Base-by-base conservation (phyloP, 2,113 vertebrate species). In the Cheirogaleus medius region DNA sequence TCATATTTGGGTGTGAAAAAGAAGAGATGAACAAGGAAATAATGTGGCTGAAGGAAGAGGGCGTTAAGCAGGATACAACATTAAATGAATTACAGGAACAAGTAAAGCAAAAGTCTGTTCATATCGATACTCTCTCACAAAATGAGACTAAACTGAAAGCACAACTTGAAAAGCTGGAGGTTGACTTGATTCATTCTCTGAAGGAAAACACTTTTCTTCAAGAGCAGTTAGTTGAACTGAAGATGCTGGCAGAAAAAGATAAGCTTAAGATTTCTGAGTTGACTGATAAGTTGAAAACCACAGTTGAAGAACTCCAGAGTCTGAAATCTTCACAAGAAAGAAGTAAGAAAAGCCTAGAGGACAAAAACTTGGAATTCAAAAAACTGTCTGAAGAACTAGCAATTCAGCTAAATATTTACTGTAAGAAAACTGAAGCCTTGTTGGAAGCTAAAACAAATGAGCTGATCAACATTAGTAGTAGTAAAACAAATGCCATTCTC, bases 81-180 rank as follows among this genome's bases (percentile, higher is more conserved):
- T 96, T 99, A 64, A 98, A 99, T 95, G 99, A 99, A 77, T 97
- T 99, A 58, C 99, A 99, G 92, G 99, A 99, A 47, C 99, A 99
- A 60, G 97, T 99, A 9, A 98, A 97, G 20, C 98, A 99, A 95
- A 98, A 99, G 39, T 98, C 98, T 7, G 96, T 91, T 73, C 98
- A 99, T 63, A 66, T 99, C 42, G 98, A 97, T 54, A 84, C 95
- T 97, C 98, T 99, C 80, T 99, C 99, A 81, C 96, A 99, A 89
- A 98, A 80, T 18, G 99, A 99, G 96, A 96, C 34, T 10, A 80
- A 99, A 42, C 96, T 99, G 12, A 99, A 99, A 98, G 98, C 98
- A 12, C 99, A 99, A 74, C 97, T 99, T 47, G 98, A 99, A 97
- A 98, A 98, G 42, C 60, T 99, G 80, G 99, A 99, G 96, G 98